These are phyloP conservation scores for Pseudochirops corinnae DNA, from an alignment of 2,797 vertebrate species.

Conservation along the genomic window DNA sequence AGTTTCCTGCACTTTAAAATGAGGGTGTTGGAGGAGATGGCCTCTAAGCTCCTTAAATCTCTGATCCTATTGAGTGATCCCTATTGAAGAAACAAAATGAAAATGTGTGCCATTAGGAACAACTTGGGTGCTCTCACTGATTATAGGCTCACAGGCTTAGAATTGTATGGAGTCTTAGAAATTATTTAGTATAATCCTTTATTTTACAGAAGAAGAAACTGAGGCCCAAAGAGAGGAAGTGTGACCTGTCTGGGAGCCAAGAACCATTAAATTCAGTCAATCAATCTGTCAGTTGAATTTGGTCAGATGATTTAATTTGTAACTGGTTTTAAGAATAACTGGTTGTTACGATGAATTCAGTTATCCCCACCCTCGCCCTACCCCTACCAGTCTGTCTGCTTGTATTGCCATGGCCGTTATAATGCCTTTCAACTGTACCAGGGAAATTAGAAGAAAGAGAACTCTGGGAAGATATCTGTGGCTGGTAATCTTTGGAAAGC, in stretches of 20 bases:
- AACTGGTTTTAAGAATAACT: constrained; percentile 45
- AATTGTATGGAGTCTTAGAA: constrained; percentile 52
- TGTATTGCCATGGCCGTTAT: neutral
- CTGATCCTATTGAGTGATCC: neutral
- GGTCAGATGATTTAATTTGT: constrained; percentile 5
- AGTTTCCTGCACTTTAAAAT: neutral
- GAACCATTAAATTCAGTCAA: neutral
- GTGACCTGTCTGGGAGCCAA: neutral
- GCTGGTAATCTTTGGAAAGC: constrained; percentile 66
- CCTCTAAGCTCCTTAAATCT: neutral
- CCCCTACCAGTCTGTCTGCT: neutral
- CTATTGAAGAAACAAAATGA: neutral
- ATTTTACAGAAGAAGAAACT: constrained; percentile 52
- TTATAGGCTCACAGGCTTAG: neutral
- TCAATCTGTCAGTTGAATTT: neutral
- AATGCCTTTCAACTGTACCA: neutral
- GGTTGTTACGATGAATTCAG: constrained; percentile 31
- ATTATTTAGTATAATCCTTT: constrained; percentile 47
- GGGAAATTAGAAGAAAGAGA: neutral
- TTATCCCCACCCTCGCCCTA: neutral
- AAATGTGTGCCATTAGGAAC: neutral
- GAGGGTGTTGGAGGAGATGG: neutral
- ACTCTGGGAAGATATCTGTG: constrained; percentile 23
- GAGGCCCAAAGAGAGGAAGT: neutral
- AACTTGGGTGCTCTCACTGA: neutral